Evolutionary conservation across 1,140 invertebrate genomes (phyloP), one percentile per base, ranked within the genome.

Genomic region (Polyergus mexicanus): DNA sequence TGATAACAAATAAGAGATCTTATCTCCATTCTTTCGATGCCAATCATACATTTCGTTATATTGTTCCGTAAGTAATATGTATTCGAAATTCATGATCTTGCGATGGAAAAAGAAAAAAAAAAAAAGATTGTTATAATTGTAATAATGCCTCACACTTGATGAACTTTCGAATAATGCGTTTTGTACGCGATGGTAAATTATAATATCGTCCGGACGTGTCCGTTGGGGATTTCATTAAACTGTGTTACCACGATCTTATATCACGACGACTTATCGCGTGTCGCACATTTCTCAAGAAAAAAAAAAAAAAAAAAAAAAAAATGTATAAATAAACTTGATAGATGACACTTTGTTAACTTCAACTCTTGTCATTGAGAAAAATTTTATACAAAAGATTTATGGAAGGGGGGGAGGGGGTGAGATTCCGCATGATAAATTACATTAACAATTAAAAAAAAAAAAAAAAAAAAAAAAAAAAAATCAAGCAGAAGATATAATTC

Each of bases 311-410:
- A n/a, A n/a, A n/a, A n/a, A n/a, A n/a, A n/a, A n/a, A n/a, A n/a
- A 51, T 51, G 13, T 47, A 44, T 56, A 58, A 58, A 22, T n/a
- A 28, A 38, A 38, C 38, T 65, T 10, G 13, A 63, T 62, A n/a
- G 13, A 11, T 74, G 56, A 62, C 28, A 16, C 44, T 76, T 62
- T 1, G 62, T 44, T 28, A 62, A 62, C 3, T 13, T 56, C 41
- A 62, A 62, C 41, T 3, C 32, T 13, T 35, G 8, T 54, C 11
- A 38, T 66, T 13, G 16, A 28, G 38, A 54, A 68, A 78, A 54
- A 66, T 78, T 78, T 35, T 65, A 35, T 38, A 51, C n/a, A 65
- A 65, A 35, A 35, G 28, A 62, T 76, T 5, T 19, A 63, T 63
- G 38, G 1, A 32, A 32, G 3, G 32, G 32, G 32, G 32, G 3